Percentiles rank a stretch among this genome's conserved stretches.
These are phyloP conservation scores for Amphiprion ocellaris DNA, from an alignment of 2,113 vertebrate genomes.

Conservation along the genomic window DNA sequence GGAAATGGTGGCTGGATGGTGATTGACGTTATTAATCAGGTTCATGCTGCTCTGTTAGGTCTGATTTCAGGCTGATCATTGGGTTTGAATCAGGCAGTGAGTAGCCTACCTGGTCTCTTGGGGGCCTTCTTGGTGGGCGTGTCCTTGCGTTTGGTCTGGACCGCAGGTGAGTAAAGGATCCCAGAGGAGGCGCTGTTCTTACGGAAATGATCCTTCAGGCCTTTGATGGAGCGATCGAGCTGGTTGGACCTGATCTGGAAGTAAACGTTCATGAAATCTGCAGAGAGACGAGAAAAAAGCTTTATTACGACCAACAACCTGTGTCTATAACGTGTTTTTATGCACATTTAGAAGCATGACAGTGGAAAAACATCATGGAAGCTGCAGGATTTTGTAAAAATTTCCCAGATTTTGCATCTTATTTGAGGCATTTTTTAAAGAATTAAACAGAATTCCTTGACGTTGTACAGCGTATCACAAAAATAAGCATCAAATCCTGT, in stretches of 20 bases:
- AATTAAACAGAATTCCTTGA: too few species aligned
- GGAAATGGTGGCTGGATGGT: conserved; percentile 27
- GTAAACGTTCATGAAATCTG: conserved; percentile 99
- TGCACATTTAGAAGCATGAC: too few species aligned
- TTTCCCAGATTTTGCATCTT: too few species aligned
- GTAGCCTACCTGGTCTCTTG: conserved; percentile 92
- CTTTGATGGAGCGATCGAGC: conserved; percentile 96
- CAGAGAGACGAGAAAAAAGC: neutral
- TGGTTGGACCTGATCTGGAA: conserved; percentile 97
- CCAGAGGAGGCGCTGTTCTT: conserved; percentile 93
- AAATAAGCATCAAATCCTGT: too few species aligned
- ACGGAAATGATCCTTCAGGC: conserved; percentile 96
- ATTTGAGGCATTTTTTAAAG: too few species aligned
- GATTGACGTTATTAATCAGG: neutral
- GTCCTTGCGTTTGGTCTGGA: conserved; percentile 97
- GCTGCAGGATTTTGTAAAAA: too few species aligned
- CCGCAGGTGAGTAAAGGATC: conserved; percentile 93
- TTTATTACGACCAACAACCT: too few species aligned
- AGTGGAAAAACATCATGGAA: too few species aligned
- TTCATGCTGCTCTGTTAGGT: conserved; percentile 2
- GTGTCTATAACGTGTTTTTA: too few species aligned
- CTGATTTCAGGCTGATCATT: neutral
- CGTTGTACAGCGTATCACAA: too few species aligned
- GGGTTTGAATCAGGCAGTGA: too few species aligned
- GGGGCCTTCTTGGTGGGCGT: conserved; percentile 96